Evolutionary conservation across 2,113 vertebrate species (phyloP).

Genomic region (Grammomys surdaster): DNA sequence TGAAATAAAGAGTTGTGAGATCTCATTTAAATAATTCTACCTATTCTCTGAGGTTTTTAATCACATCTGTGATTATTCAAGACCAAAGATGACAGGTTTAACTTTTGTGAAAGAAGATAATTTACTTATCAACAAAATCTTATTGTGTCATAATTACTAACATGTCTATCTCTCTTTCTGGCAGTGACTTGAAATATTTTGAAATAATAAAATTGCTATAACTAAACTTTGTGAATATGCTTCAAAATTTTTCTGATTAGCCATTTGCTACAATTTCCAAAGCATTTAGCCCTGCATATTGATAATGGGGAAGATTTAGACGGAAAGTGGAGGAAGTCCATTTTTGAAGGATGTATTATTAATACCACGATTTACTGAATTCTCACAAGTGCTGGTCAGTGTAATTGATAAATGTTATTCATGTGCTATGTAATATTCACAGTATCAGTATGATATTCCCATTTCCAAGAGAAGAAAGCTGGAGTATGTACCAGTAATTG

Average conservation of each 20-base stretch:
- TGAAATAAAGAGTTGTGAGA: slow-evolving; percentile 71
- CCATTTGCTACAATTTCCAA: slow-evolving; percentile 31
- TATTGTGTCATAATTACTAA: slow-evolving; percentile 66
- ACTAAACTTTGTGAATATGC: slow-evolving; percentile 21
- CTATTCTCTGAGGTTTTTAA: slow-evolving; percentile 75
- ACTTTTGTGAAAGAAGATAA: slow-evolving; percentile 65
- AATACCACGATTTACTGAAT: slow-evolving; percentile 54
- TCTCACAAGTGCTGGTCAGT: not conserved
- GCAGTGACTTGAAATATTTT: slow-evolving; percentile 65
- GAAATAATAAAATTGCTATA: slow-evolving; percentile 51
- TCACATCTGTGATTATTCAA: slow-evolving; percentile 66
- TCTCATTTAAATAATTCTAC: slow-evolving; percentile 77
- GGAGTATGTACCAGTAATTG: not conserved
- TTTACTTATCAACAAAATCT: slow-evolving; percentile 72
- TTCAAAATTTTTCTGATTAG: slow-evolving; percentile 37
- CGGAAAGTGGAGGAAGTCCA: not conserved
- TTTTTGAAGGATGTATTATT: slow-evolving; percentile 49
- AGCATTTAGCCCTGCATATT: not conserved
- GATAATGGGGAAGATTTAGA: not conserved
- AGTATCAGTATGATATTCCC: not conserved
- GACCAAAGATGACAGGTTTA: slow-evolving; percentile 67
- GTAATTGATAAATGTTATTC: not conserved
- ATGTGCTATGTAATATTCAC: slow-evolving; percentile 15
- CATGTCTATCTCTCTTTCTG: slow-evolving; percentile 54
- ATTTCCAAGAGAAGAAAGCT: slow-evolving; percentile 47